Evolutionary conservation across 2,888 invertebrate genomes (phyloP).

Genomic region (Automeris io): DNA sequence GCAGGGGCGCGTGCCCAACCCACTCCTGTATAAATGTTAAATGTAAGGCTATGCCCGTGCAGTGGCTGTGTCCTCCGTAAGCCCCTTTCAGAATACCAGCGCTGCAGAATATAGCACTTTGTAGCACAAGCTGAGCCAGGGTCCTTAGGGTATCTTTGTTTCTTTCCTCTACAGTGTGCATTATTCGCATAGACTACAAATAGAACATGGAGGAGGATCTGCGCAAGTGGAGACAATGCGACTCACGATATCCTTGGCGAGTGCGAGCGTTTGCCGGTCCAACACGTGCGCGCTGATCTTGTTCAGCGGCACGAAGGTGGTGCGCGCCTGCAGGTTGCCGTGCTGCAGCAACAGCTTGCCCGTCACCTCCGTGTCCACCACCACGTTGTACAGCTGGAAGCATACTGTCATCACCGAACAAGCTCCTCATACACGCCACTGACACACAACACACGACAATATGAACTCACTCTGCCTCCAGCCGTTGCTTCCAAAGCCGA

Average conservation of each 20-base stretch:
- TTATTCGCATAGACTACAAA: no score
- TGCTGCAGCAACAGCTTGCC: conserved; percentile 89
- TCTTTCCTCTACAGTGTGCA: no score
- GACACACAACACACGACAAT: background rate
- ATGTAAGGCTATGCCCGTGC: no score
- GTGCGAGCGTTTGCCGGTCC: conserved; percentile 72
- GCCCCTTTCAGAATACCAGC: no score
- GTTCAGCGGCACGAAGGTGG: conserved; percentile 94
- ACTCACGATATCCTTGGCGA: conserved; percentile 83
- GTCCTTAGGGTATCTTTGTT: no score
- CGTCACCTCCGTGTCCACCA: conserved; percentile 91
- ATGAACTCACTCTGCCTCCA: conserved; percentile 82
- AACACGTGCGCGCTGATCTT: conserved; percentile 84
- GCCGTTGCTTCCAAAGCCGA: conserved; percentile 91
- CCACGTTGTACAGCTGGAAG: conserved; percentile 89
- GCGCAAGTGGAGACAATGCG: no score
- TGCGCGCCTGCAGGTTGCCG: conserved; percentile 86
- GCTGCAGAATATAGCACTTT: no score
- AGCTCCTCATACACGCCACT: background rate
- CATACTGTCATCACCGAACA: background rate
- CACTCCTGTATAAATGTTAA: no score
- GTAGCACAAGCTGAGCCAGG: no score
- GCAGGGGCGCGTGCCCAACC: no score
- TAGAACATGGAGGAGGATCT: background rate
- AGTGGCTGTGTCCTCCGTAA: no score